These are phyloP conservation scores for Sebastes vulpes DNA, from an alignment of 2,797 vertebrate species.

Conservation along the genomic window DNA sequence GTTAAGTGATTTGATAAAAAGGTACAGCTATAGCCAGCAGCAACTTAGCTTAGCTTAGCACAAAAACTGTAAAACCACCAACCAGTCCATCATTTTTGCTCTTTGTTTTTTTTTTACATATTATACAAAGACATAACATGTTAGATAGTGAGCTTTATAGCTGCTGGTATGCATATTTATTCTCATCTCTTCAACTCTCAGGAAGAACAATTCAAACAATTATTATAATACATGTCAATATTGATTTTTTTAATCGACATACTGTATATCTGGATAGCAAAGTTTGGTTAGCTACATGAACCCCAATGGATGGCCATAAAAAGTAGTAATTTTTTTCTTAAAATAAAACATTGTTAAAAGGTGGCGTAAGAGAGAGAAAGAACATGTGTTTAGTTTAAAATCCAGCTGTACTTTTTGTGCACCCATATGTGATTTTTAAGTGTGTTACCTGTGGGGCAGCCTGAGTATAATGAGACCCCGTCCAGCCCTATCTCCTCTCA, in stretches of 20 bases:
- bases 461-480: conserved; percentile 72
- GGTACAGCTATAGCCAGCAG: not conserved
- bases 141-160: not conserved
- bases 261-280: not conserved
- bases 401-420: conserved; percentile 60
- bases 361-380: conserved; percentile 1
- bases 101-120: not conserved
- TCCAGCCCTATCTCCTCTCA: conserved; percentile 60
- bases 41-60: not conserved
- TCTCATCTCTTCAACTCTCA: not conserved
- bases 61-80: not conserved
- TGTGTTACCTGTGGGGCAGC: conserved; percentile 72
- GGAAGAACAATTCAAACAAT: not conserved
- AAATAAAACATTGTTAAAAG: not conserved
- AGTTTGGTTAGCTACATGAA: not conserved
- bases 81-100: not conserved
- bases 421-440: conserved; percentile 60
- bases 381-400: conserved; percentile 33
- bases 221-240: not conserved
- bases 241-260: not conserved
- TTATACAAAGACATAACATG: not conserved
- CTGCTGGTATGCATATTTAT: not conserved
- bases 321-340: not conserved
- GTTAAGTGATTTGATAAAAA: not conserved
- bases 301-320: not conserved